Evolutionary conservation across 1,140 invertebrate species (phyloP).

Genomic region (Bombus affinis): DNA sequence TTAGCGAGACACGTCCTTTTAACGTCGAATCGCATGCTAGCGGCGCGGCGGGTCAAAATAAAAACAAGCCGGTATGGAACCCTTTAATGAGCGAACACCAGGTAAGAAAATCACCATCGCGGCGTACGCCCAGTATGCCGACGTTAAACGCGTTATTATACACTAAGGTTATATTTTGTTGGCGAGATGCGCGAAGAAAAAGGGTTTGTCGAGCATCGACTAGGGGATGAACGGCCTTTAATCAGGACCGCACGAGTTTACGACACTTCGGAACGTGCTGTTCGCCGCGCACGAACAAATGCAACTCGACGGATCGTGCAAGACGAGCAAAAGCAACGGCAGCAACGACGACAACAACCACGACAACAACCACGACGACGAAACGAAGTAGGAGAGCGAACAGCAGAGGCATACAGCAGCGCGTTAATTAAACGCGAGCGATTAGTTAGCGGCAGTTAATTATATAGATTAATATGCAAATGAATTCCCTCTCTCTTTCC

Average conservation of each 20-base stretch:
- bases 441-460: slow-evolving; percentile 71
- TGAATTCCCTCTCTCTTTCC: slow-evolving; percentile 41
- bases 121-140: too few relatives aligned
- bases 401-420: background rate
- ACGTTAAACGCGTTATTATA: too few relatives aligned
- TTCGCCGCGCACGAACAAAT: slow-evolving; percentile 44
- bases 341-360: background rate
- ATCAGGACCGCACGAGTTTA: slow-evolving; percentile 39
- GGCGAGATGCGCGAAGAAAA: background rate
- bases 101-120: slow-evolving; percentile 19
- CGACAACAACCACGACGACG: background rate
- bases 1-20: slow-evolving; percentile 36
- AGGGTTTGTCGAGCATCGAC: background rate
- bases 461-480: slow-evolving; percentile 74
- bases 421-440: slow-evolving; percentile 68
- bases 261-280: slow-evolving; percentile 49
- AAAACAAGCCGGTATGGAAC: slow-evolving; percentile 19
- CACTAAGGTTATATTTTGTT: background rate
- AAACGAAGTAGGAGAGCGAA: background rate
- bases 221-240: slow-evolving; percentile 24
- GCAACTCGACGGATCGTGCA: slow-evolving; percentile 6
- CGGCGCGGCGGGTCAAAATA: background rate
- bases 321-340: slow-evolving; percentile 14
- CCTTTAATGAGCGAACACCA: slow-evolving; percentile 28
- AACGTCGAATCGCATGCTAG: slow-evolving; percentile 26